Base-by-base conservation (phyloP, 53 echinoderm and acorn worm genomes). In the Henricia sp. region DNA sequence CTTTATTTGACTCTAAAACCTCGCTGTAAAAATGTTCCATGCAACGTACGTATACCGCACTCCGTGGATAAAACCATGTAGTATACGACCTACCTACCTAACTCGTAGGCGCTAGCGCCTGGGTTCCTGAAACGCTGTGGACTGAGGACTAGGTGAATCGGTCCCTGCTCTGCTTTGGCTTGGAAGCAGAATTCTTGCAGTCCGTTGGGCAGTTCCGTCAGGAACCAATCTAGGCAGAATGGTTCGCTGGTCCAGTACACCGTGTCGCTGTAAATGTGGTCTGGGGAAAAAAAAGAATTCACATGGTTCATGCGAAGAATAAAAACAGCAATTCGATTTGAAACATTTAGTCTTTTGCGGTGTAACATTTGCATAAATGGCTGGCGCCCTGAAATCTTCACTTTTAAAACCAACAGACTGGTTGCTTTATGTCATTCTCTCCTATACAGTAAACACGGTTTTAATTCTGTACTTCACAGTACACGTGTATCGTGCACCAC, bases 41-140 rank as follows among this genome's bases (percentile, higher is more conserved):
- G n/a, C n/a, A n/a, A n/a, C n/a, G n/a, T 54, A 26, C 2, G 24
- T 57, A 24, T 26, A 11, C 25, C n/a, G 26, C 20, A 19, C 28
- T 28, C 57, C 24, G 3, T 11, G 57, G n/a, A n/a, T n/a, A n/a
- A n/a, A n/a, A 46, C 48, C 14, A 46, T 10, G 9, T 26, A 62
- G 1, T 23, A 1, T 3, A 0, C 2, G 19, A 3, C 11, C 24
- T 25, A 32, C 16, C 12, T 58, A 80, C 80, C 80, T 34, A 80
- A 63, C 35, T 80, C 64, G 64, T 80, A 80, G 46, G 80, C 80
- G 11, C 12, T 38, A 34, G 62, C 64, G 29, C 80, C 80, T 2
- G 80, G 80, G 26, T 80, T 80, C 30, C 80, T 62, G 26, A 80
- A 80, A 23, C 63, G 48, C 44, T 80, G 62, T 8, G 80, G 80